Percentiles rank a stretch among this genome's conserved stretches.
These are phyloP conservation scores for Rostratula benghalensis DNA, from an alignment of 2,113 vertebrate genomes.

Conservation along the genomic window DNA sequence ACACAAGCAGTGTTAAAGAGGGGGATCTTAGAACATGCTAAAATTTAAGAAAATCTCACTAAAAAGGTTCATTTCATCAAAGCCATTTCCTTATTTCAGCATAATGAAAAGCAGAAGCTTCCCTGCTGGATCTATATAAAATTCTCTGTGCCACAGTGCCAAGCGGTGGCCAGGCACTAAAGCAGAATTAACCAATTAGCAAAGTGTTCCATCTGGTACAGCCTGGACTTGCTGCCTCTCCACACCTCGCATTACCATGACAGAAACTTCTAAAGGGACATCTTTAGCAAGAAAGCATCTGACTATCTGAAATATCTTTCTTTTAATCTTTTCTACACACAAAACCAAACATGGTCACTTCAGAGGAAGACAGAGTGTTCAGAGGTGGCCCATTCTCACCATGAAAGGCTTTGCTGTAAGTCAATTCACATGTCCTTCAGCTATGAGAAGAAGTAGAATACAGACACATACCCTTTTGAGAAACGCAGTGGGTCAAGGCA, in stretches of 20 bases:
- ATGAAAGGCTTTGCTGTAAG: neutral
- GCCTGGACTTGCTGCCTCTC: neutral
- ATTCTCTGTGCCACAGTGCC: neutral
- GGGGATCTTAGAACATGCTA: neutral
- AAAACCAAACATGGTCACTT: slow-evolving; percentile 15
- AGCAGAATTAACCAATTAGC: slow-evolving; percentile 49
- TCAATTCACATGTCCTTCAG: neutral
- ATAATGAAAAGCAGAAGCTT: slow-evolving; percentile 24
- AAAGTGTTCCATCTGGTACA: neutral
- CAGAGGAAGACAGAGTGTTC: neutral
- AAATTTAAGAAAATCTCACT: neutral
- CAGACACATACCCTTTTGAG: neutral
- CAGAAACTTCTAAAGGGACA: neutral
- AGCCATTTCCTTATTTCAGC: neutral
- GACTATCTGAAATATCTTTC: neutral
- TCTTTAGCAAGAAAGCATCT: slow-evolving; percentile 23
- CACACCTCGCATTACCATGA: neutral
- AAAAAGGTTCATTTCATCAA: neutral
- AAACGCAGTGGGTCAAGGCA: neutral
- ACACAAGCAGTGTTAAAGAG: neutral
- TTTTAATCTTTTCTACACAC: slow-evolving; percentile 22
- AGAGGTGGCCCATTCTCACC: neutral
- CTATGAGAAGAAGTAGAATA: neutral
- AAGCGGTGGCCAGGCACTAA: slow-evolving; percentile 34
- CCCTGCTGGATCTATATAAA: slow-evolving; percentile 22